Base-by-base conservation (phyloP, 2,797 vertebrate species). In the Arnoldichthys spilopterus region DNA sequence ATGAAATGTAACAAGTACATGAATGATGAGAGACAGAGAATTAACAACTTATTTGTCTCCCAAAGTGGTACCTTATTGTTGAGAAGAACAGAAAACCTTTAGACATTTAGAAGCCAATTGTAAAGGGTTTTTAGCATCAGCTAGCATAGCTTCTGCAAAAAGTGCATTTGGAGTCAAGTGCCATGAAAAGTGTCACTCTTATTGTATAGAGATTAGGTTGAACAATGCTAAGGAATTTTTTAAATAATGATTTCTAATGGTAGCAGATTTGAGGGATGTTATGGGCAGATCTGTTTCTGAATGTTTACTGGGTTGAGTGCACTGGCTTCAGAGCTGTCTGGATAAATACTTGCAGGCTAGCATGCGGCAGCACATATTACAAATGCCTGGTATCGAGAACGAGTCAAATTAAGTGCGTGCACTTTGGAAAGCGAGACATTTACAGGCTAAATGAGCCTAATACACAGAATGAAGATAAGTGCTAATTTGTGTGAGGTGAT, bases 401-500 rank as follows among this genome's bases (percentile, higher is more conserved):
- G 30, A 34, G 59, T 62, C 16, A 34, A 62, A 34, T 62, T 20
- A 20, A 20, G 30, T 34, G 59, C 30, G n/a, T 13, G 18, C 59
- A 34, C 59, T 62, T 34, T 32, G 59, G 30, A 66, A 66, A 40
- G 13, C 12, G 11, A 66, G 63, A 26, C 20, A 66, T 66, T 66
- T 66, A n/a, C n/a, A 43, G 22, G 6, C n/a, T 43, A 66, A 40
- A 43, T 62, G 28, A 64, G 32, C 37, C n/a, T 43, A 66, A 40
- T 24, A 66, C 20, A 26, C 63, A 66, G 68, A 30, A 71, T 15
- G 28, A 54, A 54, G 68, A 54, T 71, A 34, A 71, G 67, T 63
- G 63, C 62, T 53, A 61, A 80, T 66, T 74, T 85, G 81, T 87
- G 84, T 84, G 78, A 75, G 89, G 89, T 85, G 84, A 85, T 90